These are phyloP conservation scores for Margarornis squamiger DNA, from an alignment of 2,797 vertebrate species.

Conservation along the genomic window DNA sequence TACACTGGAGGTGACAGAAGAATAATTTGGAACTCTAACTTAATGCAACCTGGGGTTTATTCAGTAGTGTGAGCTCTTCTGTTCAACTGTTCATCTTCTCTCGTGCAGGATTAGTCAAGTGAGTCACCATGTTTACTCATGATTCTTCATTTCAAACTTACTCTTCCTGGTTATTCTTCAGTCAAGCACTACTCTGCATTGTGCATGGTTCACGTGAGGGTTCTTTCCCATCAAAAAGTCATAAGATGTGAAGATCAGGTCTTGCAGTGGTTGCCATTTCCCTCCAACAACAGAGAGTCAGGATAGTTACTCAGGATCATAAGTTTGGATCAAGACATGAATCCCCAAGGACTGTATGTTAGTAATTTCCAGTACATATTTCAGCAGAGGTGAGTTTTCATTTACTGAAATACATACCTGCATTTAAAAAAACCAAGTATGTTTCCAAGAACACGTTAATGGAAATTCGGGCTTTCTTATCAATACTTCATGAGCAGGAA, in stretches of 20 bases:
- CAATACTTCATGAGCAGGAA: not conserved
- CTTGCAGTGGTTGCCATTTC: not conserved
- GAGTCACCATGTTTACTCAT: not conserved
- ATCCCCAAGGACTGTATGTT: not conserved
- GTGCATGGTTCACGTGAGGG: not conserved
- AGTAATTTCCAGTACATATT: not conserved
- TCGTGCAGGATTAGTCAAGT: not conserved
- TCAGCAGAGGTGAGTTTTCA: not conserved
- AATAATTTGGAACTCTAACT: not conserved
- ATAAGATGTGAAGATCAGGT: not conserved
- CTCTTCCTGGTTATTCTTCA: not conserved
- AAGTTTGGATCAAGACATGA: not conserved
- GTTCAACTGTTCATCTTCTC: not conserved
- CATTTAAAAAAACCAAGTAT: not conserved
- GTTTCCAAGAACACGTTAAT: not conserved
- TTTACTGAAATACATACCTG: not conserved
- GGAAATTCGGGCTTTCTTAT: not conserved
- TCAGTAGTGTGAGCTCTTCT: not conserved
- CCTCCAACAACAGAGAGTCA: not conserved
- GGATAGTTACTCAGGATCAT: not conserved
- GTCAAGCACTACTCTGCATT: accelerated
- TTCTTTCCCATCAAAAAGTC: not conserved
- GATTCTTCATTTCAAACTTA: not conserved
- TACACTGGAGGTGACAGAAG: not conserved
- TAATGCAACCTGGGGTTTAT: not conserved